These are phyloP conservation scores for Macrotis lagotis DNA, from an alignment of 2,113 vertebrate genomes.

Conservation along the genomic window DNA sequence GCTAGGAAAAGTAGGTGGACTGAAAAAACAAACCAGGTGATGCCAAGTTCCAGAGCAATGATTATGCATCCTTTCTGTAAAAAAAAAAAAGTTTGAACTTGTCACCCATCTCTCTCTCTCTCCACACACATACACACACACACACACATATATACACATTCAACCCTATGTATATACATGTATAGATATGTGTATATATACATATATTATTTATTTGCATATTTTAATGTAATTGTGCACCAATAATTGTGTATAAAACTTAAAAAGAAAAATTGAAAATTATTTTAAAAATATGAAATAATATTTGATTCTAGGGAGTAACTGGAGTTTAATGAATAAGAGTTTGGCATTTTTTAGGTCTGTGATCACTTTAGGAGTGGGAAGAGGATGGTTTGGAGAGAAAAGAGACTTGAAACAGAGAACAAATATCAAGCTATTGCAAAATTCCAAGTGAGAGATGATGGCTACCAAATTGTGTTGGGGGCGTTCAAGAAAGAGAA, in stretches of 20 bases:
- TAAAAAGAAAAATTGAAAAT: not conserved
- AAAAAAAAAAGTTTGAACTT: too few species aligned
- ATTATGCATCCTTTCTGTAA: too few species aligned
- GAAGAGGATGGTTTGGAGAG: not conserved
- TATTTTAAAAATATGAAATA: not conserved
- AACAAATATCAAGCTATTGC: not conserved
- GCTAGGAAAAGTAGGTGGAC: not conserved
- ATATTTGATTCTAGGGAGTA: not conserved
- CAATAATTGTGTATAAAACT: not conserved
- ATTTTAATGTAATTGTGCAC: too few species aligned
- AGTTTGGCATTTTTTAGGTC: not conserved
- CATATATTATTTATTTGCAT: too few species aligned
- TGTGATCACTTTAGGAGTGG: not conserved
- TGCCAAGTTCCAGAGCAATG: not conserved
- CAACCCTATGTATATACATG: too few species aligned
- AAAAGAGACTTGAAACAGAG: not conserved
- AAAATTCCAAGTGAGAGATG: not conserved
- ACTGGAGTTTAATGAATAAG: not conserved
- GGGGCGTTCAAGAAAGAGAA: not conserved
- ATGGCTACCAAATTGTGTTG: not conserved
- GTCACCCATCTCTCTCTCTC: not conserved
- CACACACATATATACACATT: too few species aligned
- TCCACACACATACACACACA: too few species aligned
- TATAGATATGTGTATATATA: too few species aligned
- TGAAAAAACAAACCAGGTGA: not conserved